phyloP scores from a whole-genome alignment of 1,140 invertebrate species.

The Leptinotarsa lineolata region DNA sequence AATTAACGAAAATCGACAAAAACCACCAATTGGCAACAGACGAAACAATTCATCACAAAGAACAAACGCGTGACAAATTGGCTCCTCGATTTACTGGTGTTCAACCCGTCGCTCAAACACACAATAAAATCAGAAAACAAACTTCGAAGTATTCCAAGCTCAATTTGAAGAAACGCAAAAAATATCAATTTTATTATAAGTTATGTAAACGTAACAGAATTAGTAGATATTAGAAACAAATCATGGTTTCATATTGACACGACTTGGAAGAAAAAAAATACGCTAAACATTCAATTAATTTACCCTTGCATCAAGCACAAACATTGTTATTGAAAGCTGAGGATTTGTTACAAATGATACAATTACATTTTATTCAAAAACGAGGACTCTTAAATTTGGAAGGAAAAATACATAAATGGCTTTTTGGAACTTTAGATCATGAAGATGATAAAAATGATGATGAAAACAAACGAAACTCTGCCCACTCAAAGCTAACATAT shows the following conservation, averaged over 20 bases:
- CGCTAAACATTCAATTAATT: neutral
- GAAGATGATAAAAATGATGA: neutral
- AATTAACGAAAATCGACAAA: slow-evolving; percentile 13
- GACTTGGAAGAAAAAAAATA: neutral
- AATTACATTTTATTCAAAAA: too few species aligned
- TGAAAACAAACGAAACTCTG: neutral
- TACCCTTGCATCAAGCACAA: slow-evolving; percentile 1
- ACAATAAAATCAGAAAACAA: too few species aligned
- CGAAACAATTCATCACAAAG: neutral
- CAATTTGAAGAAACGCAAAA: too few species aligned
- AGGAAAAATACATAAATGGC: too few species aligned
- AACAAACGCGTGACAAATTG: too few species aligned
- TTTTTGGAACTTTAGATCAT: too few species aligned
- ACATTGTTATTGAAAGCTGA: slow-evolving; percentile 11
- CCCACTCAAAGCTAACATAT: neutral
- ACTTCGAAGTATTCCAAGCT: too few species aligned
- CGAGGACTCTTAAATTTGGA: too few species aligned
- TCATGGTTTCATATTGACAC: neutral
- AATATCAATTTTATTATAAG: too few species aligned
- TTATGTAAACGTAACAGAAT: neutral
- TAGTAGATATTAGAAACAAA: slow-evolving; percentile 9
- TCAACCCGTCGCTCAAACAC: too few species aligned
- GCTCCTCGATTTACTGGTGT: too few species aligned
- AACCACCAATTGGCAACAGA: neutral
- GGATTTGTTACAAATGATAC: neutral